phyloP scores from a whole-genome alignment of 2,888 invertebrate species.

The Melinaea menophilus region DNA sequence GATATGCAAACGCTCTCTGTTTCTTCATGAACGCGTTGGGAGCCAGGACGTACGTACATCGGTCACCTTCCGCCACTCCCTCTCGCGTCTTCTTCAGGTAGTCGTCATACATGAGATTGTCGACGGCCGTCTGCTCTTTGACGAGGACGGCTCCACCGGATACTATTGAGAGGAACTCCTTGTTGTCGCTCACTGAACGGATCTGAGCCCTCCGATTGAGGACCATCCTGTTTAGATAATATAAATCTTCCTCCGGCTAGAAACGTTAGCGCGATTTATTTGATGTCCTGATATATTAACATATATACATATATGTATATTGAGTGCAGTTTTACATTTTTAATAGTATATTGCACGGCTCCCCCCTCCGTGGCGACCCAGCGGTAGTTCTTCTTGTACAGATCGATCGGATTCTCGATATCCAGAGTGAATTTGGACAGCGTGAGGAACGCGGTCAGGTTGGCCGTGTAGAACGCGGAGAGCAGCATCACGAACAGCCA shows the following conservation, averaged over 20 bases:
- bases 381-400: constrained; percentile 79
- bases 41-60: constrained; percentile 88
- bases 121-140: constrained; percentile 83
- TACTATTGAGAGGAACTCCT: constrained; percentile 54
- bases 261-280: background rate
- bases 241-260: constrained; percentile 62
- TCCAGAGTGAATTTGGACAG: constrained; percentile 90
- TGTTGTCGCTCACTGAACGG: constrained; percentile 44
- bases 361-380: constrained; percentile 86
- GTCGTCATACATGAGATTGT: constrained; percentile 83
- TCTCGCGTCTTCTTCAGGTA: constrained; percentile 80
- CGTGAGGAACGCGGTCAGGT: constrained; percentile 92
- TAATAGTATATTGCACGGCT: constrained; percentile 81
- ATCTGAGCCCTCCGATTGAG: constrained; percentile 60
- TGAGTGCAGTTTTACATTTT: constrained; percentile 65
- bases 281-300: background rate
- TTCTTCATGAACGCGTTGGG: constrained; percentile 81
- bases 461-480: constrained; percentile 94
- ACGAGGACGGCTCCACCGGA: constrained; percentile 68
- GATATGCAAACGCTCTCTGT: constrained; percentile 85
- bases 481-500: constrained; percentile 93
- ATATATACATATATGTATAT: background rate
- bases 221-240: constrained; percentile 65
- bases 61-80: constrained; percentile 76
- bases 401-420: constrained; percentile 83